These are phyloP conservation scores for Manis pentadactyla DNA, from an alignment of 2,797 vertebrate species.

Conservation along the genomic window DNA sequence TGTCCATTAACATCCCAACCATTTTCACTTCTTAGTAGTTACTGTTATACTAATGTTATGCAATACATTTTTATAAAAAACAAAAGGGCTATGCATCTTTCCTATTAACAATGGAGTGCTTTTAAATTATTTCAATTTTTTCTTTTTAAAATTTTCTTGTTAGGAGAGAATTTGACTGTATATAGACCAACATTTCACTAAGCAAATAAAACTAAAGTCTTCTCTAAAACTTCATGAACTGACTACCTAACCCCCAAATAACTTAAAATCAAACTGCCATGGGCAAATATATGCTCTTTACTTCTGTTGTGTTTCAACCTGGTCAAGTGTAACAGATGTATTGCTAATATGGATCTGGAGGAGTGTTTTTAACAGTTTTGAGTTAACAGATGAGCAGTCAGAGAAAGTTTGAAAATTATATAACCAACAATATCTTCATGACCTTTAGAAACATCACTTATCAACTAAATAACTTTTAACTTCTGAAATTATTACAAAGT, in stretches of 20 bases:
- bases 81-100: neutral
- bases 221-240: slow-evolving; percentile 15
- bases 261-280: slow-evolving; percentile 51
- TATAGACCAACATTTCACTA: neutral
- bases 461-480: slow-evolving; percentile 1
- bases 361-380: slow-evolving; percentile 40
- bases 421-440: slow-evolving; percentile 54
- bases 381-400: slow-evolving; percentile 70
- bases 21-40: neutral
- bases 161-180: neutral
- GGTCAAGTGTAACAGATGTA: slow-evolving; percentile 62
- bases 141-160: neutral
- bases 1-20: neutral
- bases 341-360: slow-evolving; percentile 64
- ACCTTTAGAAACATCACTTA: slow-evolving; percentile 63
- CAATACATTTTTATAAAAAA: neutral
- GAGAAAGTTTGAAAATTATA: slow-evolving; percentile 63
- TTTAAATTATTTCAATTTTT: slow-evolving; percentile 18
- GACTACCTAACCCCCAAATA: neutral
- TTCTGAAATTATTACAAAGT: slow-evolving; percentile 43
- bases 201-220: slow-evolving; percentile 15
- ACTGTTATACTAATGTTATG: neutral
- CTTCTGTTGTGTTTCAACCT: slow-evolving; percentile 40
- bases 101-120: neutral
- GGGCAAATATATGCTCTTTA: slow-evolving; percentile 53